A percentile compares a stretch with the other conserved stretches of the same genome.
phyloP scores from a whole-genome alignment of 2,113 vertebrate genomes.

The Crotalus tigris region DNA sequence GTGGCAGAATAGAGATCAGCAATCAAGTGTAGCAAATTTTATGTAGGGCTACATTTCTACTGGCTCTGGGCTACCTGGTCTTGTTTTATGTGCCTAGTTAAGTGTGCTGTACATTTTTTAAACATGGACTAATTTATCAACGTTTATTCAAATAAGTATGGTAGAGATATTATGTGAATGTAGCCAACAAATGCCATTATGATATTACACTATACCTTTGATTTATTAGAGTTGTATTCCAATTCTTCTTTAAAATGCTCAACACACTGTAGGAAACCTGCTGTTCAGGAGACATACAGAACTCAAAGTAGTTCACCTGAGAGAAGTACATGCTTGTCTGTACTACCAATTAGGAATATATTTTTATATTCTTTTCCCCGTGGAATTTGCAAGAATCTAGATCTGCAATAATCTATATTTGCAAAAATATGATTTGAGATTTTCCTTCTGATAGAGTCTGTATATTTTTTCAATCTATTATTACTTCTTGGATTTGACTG shows the following conservation, averaged over 20 bases:
- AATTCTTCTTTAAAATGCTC: background rate
- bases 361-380: background rate
- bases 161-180: background rate
- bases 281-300: background rate
- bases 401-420: background rate
- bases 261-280: background rate
- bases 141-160: background rate
- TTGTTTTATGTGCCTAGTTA: background rate
- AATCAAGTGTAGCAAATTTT: background rate
- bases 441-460: background rate
- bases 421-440: background rate
- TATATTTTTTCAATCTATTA: background rate
- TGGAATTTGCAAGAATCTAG: background rate
- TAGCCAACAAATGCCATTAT: background rate
- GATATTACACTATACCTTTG: background rate
- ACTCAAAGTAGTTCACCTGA: background rate
- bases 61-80: background rate
- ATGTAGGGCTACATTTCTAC: background rate
- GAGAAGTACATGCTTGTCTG: background rate
- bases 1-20: background rate
- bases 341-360: background rate
- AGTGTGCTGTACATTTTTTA: background rate
- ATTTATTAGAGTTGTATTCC: background rate
- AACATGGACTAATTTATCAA: background rate
- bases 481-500: background rate